Evolutionary conservation across 1,140 invertebrate genomes (phyloP), one percentile per base, ranked within the genome.

Genomic region (Eulimnadia texana): DNA sequence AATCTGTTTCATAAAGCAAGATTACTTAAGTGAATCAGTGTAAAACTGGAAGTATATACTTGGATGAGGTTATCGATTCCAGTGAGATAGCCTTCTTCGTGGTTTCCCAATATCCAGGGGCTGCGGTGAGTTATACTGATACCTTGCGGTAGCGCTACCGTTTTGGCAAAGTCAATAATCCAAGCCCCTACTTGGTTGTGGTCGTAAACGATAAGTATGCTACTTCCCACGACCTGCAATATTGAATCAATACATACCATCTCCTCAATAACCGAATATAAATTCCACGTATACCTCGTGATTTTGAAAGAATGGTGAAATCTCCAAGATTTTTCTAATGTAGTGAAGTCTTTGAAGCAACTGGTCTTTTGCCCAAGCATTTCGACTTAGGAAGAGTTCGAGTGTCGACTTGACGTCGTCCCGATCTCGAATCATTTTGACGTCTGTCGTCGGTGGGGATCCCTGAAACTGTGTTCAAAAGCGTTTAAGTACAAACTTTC

Each of bases 141-240:
- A 13, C 81, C 82, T 27, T 82, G 76, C 0, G 90, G 87, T 25
- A 95, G 73, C 52, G 79, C 77, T 16, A 83, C 77, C 0, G 90
- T 93, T 70, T 97, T 97, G 16, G 90, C 93, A 76, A 98, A 98
- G 71, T 98, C 94, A 61, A 98, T 98, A 63, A 98, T 77, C 93
- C 93, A 98, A 2, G 87, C 87, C 55, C 89, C 88, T 2, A 90
- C 86, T 65, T 84, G 83, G n/a, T 47, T 80, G 62, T 86, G 80
- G 71, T 97, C 93, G 70, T 93, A 92, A 29, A 98, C 88, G 68
- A 98, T 87, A 61, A 98, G 85, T 64, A 98, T 82, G 72, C 90
- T 93, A 73, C 89, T 93, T 22, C 94, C 94, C 66, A 98, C 85
- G 25, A 84, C 78, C 80, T 84, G 70, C 55, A 75, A n/a, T n/a